Percentiles rank a stretch among this genome's conserved stretches.
These are phyloP conservation scores for Pseudomugil gertrudae DNA, from an alignment of 2,797 vertebrate species.

Conservation along the genomic window DNA sequence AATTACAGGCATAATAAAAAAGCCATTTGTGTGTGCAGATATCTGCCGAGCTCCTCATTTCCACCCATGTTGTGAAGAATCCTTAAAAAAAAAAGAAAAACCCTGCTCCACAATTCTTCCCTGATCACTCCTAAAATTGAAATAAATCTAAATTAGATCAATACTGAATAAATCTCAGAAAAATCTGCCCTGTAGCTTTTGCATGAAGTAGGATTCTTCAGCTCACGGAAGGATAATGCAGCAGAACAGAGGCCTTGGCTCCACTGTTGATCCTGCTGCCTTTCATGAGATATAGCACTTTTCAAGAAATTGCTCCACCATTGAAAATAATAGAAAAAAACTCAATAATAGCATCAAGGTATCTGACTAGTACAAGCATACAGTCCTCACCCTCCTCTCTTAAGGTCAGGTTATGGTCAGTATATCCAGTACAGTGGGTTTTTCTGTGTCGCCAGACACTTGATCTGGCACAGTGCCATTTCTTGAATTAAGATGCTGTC, in stretches of 20 bases:
- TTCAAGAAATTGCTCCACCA: slow-evolving; percentile 10
- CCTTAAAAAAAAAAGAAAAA: too few relatives aligned
- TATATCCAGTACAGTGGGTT: slow-evolving; percentile 49
- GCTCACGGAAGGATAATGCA: background rate
- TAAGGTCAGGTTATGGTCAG: slow-evolving; percentile 46
- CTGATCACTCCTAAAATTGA: too few relatives aligned
- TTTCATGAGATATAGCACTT: slow-evolving; percentile 2
- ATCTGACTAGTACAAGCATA: slow-evolving; percentile 50
- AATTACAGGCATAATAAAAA: background rate
- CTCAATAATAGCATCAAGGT: slow-evolving; percentile 32
- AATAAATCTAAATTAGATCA: too few relatives aligned
- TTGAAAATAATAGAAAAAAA: slow-evolving; percentile 5
- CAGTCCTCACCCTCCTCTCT: slow-evolving; percentile 23
- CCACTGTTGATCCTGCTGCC: background rate
- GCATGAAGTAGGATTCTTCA: background rate
- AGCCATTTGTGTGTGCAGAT: too few relatives aligned
- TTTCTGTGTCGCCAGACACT: slow-evolving; percentile 42
- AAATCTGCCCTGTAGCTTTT: too few relatives aligned
- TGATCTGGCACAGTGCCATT: slow-evolving; percentile 56
- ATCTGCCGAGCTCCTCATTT: too few relatives aligned
- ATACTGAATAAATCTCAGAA: too few relatives aligned
- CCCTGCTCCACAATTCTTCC: too few relatives aligned
- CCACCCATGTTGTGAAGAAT: too few relatives aligned
- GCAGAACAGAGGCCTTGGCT: background rate
- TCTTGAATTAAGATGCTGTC: slow-evolving; percentile 67